Conservation (phyloP, 30 jellyfish, hydroid and myxozoan genomes). For the Chrysaora quinquecirrha region DNA sequence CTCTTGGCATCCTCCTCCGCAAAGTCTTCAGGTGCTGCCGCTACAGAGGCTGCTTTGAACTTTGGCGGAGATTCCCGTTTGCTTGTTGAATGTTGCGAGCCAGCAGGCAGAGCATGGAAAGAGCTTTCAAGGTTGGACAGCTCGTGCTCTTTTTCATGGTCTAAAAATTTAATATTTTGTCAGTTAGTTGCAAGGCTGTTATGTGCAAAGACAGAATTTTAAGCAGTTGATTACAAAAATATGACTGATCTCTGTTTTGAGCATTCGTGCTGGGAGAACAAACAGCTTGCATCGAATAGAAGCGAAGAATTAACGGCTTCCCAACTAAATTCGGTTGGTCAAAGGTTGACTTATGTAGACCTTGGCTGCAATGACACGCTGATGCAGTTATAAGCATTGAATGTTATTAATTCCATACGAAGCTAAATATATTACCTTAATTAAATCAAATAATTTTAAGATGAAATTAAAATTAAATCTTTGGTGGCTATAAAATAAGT, state of each 20-base stretch:
- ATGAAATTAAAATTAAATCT: too few relatives aligned
- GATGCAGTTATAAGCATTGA: too few relatives aligned
- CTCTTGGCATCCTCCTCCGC: neutral
- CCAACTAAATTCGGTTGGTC: too few relatives aligned
- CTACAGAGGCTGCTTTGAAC: slow-evolving; percentile 13
- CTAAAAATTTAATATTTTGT: too few relatives aligned
- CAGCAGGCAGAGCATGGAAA: neutral
- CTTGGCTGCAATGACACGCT: too few relatives aligned
- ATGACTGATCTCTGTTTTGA: neutral
- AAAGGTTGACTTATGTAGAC: too few relatives aligned
- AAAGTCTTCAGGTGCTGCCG: slow-evolving; percentile 16
- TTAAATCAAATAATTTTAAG: neutral
- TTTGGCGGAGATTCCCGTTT: slow-evolving; percentile 8
- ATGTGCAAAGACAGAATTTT: neutral
- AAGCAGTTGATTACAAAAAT: neutral
- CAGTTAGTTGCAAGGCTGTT: neutral
- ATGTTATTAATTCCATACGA: neutral
- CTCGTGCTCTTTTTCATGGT: neutral
- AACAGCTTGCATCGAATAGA: neutral
- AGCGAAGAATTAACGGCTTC: neutral
- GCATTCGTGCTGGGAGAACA: neutral
- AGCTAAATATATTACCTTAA: neutral
- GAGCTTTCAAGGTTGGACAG: slow-evolving; percentile 12
- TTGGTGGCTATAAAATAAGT: neutral
- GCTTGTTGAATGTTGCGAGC: slow-evolving; percentile 17